These are phyloP conservation scores for Callitettix versicolor DNA, from an alignment of 1,140 invertebrate genomes.

Conservation along the genomic window DNA sequence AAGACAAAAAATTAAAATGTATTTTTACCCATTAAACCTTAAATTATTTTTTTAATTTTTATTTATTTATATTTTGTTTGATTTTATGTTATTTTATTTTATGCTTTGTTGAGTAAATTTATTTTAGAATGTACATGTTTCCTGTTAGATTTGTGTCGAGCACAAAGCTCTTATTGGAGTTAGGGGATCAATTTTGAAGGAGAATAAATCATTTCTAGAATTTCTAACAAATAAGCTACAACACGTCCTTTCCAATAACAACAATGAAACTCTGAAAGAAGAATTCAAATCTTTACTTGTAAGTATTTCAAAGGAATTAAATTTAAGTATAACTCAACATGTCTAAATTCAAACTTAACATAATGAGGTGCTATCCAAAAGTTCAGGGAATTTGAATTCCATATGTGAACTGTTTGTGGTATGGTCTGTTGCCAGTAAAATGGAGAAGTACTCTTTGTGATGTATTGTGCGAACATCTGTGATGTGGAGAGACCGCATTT, in stretches of 20 bases:
- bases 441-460: no score
- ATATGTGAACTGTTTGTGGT: no score
- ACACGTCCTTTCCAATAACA: neutral
- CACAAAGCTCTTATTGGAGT: neutral
- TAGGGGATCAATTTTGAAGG: neutral
- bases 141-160: neutral
- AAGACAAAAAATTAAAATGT: no score
- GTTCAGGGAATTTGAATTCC: no score
- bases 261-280: neutral
- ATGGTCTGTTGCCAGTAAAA: no score
- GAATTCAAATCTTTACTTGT: neutral
- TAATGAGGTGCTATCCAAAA: no score
- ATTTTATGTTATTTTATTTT: conserved; percentile 6
- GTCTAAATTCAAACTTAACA: neutral
- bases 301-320: neutral
- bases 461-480: no score
- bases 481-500: no score
- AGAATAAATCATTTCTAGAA: neutral
- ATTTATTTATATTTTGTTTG: conserved; percentile 4
- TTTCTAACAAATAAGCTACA: neutral
- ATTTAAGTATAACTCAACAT: neutral
- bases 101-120: neutral
- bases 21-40: no score
- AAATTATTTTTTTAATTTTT: neutral
- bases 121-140: neutral